These are phyloP conservation scores for Tautogolabrus adspersus DNA, from an alignment of 2,113 vertebrate species.

Conservation along the genomic window DNA sequence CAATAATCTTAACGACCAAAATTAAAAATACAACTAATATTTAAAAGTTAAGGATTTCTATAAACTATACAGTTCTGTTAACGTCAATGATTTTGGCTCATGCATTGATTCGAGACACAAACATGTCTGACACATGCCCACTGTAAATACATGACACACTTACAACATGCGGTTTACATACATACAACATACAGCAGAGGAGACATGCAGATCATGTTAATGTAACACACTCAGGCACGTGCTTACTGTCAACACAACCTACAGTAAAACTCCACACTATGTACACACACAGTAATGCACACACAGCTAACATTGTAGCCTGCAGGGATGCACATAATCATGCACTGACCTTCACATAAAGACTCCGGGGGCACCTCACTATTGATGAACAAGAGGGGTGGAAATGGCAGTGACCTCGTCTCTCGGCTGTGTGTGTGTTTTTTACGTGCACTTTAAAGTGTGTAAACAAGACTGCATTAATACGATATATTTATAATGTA, in stretches of 20 bases:
- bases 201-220: constrained; percentile 50
- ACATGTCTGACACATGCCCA: constrained; percentile 22
- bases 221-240: constrained; percentile 33
- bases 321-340: constrained; percentile 57
- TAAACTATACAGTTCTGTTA: too few relatives aligned
- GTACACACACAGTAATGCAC: neutral
- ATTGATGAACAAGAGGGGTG: constrained; percentile 52
- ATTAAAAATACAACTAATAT: too few relatives aligned
- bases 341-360: constrained; percentile 72
- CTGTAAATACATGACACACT: constrained; percentile 49
- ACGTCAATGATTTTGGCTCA: too few relatives aligned
- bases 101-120: constrained; percentile 20
- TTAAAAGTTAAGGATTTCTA: too few relatives aligned
- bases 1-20: too few relatives aligned
- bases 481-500: constrained; percentile 4
- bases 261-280: neutral
- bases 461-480: constrained; percentile 13
- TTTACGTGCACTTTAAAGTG: constrained; percentile 31
- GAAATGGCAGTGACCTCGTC: constrained; percentile 58
- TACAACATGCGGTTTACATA: too few relatives aligned
- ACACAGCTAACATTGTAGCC: constrained; percentile 25
- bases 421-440: constrained; percentile 3
- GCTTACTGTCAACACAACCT: constrained; percentile 48
- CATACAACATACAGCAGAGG: constrained; percentile 30
- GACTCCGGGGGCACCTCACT: constrained; percentile 58